phyloP scores from a whole-genome alignment of 1,140 invertebrate species.

The Pseudomyrmex gracilis region DNA sequence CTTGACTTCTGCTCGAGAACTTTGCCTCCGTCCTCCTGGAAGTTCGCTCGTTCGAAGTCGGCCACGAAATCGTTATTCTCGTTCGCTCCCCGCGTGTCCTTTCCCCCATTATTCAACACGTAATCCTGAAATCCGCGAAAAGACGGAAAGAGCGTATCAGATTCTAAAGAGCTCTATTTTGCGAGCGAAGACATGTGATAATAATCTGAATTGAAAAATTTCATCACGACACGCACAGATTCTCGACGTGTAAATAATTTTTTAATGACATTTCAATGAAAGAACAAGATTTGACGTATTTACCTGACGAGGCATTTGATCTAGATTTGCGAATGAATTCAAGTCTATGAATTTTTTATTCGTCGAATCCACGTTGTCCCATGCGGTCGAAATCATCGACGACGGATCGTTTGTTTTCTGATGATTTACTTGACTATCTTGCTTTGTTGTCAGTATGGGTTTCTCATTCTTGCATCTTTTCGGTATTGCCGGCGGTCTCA shows the following conservation, averaged over 20 bases:
- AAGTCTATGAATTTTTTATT: conserved; percentile 65
- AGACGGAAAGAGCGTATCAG: not conserved
- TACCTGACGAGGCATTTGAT: not conserved
- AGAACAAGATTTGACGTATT: too few species aligned
- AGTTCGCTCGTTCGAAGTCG: conserved; percentile 63
- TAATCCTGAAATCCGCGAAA: conserved; percentile 34
- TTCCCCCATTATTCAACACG: conserved; percentile 28
- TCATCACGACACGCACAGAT: too few species aligned
- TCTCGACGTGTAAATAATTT: too few species aligned
- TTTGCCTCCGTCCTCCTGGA: conserved; percentile 44
- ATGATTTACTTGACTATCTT: conserved; percentile 10
- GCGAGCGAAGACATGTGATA: too few species aligned
- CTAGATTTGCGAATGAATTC: conserved; percentile 26
- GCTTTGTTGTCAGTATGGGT: conserved; percentile 63
- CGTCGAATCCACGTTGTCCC: conserved; percentile 14
- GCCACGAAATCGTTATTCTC: conserved; percentile 57
- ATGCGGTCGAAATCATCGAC: conserved; percentile 27
- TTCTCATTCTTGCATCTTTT: conserved; percentile 84
- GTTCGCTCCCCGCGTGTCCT: conserved; percentile 16
- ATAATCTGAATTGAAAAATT: too few species aligned
- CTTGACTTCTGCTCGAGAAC: conserved; percentile 51
- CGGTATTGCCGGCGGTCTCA: conserved; percentile 84
- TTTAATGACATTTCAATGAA: not conserved
- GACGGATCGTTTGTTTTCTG: conserved; percentile 44
- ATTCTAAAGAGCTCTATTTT: too few species aligned